Conservation (phyloP, 2,888 invertebrate species). For the Isoperla grammatica region DNA sequence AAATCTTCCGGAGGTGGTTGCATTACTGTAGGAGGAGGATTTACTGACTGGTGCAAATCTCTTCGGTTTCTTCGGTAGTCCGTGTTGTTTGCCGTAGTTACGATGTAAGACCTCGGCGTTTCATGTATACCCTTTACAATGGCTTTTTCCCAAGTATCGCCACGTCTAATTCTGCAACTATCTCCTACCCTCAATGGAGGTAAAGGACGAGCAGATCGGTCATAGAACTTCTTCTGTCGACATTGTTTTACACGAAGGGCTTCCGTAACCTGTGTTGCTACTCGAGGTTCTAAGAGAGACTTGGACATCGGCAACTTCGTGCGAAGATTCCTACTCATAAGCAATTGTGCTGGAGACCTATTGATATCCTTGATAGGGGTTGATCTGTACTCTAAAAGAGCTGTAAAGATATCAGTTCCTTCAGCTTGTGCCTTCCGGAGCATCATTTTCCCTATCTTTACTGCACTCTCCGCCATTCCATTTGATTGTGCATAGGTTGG, state of each 20-base stretch:
- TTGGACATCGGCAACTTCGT: conserved; percentile 3
- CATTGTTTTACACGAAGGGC: background rate
- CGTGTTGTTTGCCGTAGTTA: background rate
- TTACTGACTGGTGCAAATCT: background rate
- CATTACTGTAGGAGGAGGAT: background rate
- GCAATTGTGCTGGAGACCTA: conserved; percentile 7
- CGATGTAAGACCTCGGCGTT: conserved; percentile 6
- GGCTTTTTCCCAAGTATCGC: background rate
- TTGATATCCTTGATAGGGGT: conserved; percentile 3
- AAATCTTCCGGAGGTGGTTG: too few relatives aligned
- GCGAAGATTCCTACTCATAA: background rate
- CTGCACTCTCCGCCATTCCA: conserved; percentile 32
- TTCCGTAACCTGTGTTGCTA: background rate
- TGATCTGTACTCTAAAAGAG: conserved; percentile 17
- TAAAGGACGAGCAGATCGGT: background rate
- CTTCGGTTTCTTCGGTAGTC: conserved; percentile 3
- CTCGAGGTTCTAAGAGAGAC: background rate
- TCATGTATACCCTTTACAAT: background rate
- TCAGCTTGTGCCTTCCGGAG: conserved; percentile 28
- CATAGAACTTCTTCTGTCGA: conserved; percentile 6
- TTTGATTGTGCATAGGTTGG: conserved; percentile 34
- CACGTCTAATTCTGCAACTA: background rate
- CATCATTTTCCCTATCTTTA: conserved; percentile 30
- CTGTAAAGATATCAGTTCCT: conserved; percentile 9
- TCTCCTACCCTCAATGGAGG: background rate